Base-by-base conservation (phyloP, 2,113 vertebrate genomes). In the Grallaria varia region DNA sequence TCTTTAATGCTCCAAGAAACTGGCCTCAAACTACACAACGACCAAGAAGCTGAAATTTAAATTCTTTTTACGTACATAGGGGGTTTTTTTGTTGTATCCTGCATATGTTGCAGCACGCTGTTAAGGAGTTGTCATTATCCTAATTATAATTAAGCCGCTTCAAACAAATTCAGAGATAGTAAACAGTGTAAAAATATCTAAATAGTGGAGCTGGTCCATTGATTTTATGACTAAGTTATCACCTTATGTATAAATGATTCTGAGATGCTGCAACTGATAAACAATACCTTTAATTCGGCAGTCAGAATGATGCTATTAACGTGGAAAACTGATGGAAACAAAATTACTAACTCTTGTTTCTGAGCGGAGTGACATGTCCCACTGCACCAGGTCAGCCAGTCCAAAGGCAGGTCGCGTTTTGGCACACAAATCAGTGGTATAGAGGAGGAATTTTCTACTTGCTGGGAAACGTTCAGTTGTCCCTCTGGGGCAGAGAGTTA, bases 71-170 rank as follows among this genome's bases (percentile, higher is more conserved):
- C 19, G 73, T 3, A 19, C 9, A 9, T 6, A 27, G 60, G 12
- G 27, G 30, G 3, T 33, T 56, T 21, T 59, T 35, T 58, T 58
- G 7, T 64, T 14, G 4, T 18, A 75, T 66, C 76, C 66, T 33
- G 21, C 14, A 3, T 80, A 37, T 5, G 7, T 84, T 92, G 89
- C 77, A 62, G 40, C 55, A 72, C 31, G 71, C 24, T 69, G 49
- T 64, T 66, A 90, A 92, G 55, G 89, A 89, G 58, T 94, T 89
- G 62, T 79, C 49, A 27, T 96, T 96, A 96, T 78, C 64, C 69
- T 95, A 73, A 95, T 96, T 96, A 94, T 90, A 90, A 88, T 90
- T 93, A 90, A 95, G 28, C 30, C 69, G 84, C 86, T 92, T 64
- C 56, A 93, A 96, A 94, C 68, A 88, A 89, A 89, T 87, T 67